Evolutionary conservation across 37 sponge, comb jelly and placozoan species (phyloP), one percentile per base, ranked within the genome.

Genomic region (Trichoplax adhaerens): DNA sequence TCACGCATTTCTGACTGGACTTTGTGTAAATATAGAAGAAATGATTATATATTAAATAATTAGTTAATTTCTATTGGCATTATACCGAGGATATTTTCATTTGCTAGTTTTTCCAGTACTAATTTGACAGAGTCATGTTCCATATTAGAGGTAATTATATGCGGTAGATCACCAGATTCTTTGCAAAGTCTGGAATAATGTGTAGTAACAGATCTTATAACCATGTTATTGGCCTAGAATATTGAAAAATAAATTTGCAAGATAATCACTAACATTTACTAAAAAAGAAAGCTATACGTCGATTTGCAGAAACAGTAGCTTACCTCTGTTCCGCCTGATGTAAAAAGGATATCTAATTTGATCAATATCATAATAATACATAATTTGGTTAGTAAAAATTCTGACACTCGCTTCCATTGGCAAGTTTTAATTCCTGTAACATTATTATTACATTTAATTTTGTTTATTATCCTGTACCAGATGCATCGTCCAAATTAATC

Each of bases 271-370:
- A 48, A 52, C 29, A 29, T 29, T 29, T 29, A 29, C 29, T 29
- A 29, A 29, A 29, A 29, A 29, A 29, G 29, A 29, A 29, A 29
- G 29, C 29, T 29, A 29, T 29, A 29, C 29, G 29, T 29, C 29
- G 29, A 29, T 29, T 29, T 29, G 29, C 29, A 29, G 29, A 29
- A 29, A 29, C 57, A 5, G 7, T 2, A 4, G 58, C 82, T 75
- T 10, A 87, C 84, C 69, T 90, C 91, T 57, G 91, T 90, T 0
- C 87, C 86, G 56, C 91, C 91, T 5, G 91, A 90, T 3, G 81
- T 90, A 69, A 90, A 86, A 5, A 90, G 48, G 65, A 90, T 80
- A 49, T 90, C 90, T 85, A 64, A 50, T 1, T 3, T 51, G 4
- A n/a, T 0, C 29, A 29, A 29, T 29, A 29, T 29, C 29, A 29